These are phyloP conservation scores for Chelonoidis abingdonii DNA, from an alignment of 2,113 vertebrate genomes.

Conservation along the genomic window DNA sequence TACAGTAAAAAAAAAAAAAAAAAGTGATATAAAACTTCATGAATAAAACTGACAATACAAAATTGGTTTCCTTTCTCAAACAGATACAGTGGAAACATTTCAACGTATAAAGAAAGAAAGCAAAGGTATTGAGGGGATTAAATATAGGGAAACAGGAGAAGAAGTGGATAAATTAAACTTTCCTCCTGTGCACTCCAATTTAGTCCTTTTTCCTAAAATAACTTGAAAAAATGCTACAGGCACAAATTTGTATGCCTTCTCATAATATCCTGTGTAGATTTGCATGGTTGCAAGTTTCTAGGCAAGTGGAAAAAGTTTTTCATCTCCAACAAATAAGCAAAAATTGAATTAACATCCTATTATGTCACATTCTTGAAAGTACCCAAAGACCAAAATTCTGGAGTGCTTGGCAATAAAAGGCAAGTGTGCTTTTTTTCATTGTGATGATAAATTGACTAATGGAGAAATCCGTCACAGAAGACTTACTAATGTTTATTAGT, in stretches of 20 bases:
- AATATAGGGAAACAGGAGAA: background rate
- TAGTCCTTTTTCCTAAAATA: background rate
- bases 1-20: too few species aligned
- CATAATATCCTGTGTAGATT: background rate
- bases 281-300: too few species aligned
- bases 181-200: background rate
- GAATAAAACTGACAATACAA: background rate
- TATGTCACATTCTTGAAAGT: background rate
- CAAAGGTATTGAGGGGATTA: background rate
- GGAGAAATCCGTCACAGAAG: background rate
- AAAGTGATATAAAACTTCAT: background rate
- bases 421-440: background rate
- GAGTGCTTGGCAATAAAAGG: background rate
- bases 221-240: background rate
- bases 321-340: background rate
- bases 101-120: background rate
- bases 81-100: background rate
- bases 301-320: too few species aligned
- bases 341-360: background rate
- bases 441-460: background rate
- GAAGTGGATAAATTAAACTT: background rate
- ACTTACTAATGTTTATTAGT: background rate
- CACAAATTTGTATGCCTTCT: background rate
- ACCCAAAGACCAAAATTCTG: background rate
- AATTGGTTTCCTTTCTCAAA: background rate